Evolutionary conservation across 1,140 invertebrate genomes (phyloP).

Genomic region (Drosophila elegans): DNA sequence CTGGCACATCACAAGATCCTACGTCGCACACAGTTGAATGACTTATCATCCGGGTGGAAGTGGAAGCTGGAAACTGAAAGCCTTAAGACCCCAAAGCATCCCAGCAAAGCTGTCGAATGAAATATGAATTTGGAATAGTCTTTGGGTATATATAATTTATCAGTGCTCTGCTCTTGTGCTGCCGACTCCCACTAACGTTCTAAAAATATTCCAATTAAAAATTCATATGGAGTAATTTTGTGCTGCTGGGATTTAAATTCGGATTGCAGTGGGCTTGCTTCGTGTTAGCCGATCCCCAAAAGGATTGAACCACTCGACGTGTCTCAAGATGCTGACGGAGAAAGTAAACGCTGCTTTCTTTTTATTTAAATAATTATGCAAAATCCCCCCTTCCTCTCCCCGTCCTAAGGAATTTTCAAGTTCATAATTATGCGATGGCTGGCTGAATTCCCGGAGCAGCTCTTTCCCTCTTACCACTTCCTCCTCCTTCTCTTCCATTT

Average conservation of each 20-base stretch:
- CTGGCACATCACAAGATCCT: constrained; percentile 17
- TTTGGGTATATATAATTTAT: constrained; percentile 29
- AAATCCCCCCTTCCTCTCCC: constrained; percentile 38
- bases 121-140: constrained; percentile 36
- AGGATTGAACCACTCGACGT: constrained; percentile 65
- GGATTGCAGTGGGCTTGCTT: not conserved
- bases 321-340: constrained; percentile 67
- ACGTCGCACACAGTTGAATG: constrained; percentile 51
- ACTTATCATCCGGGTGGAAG: constrained; percentile 36
- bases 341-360: constrained; percentile 56
- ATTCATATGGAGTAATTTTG: constrained; percentile 37
- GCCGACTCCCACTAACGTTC: constrained; percentile 23
- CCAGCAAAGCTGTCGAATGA: constrained; percentile 36
- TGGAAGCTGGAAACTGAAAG: constrained; percentile 6
- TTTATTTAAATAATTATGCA: constrained; percentile 78
- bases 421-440: constrained; percentile 76
- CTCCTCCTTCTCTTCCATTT: constrained; percentile 63
- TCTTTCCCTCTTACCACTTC: constrained; percentile 6
- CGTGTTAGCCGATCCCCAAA: constrained; percentile 10
- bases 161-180: constrained; percentile 13
- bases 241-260: constrained; percentile 7
- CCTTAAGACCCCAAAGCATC: constrained; percentile 18
- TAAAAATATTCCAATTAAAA: constrained; percentile 51
- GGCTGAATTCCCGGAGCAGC: constrained; percentile 21
- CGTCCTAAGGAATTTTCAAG: constrained; percentile 64